Conservation (phyloP, 2,113 vertebrate genomes). For the Myxocyprinus asiaticus region DNA sequence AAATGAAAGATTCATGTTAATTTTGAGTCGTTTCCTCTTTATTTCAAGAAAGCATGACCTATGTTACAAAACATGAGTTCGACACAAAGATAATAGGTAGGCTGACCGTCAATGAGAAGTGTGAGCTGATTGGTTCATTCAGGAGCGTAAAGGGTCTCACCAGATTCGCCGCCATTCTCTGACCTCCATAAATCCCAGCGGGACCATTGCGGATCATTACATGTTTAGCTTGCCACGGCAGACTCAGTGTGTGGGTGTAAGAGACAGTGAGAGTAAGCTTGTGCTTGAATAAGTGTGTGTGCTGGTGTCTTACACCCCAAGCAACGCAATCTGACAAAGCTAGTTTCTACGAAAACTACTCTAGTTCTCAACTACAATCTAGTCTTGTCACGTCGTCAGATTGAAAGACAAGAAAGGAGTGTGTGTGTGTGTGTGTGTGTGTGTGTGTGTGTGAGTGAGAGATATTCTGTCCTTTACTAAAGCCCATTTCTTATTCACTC, state of each 20-base stretch:
- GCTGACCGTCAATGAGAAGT: background rate
- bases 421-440: background rate
- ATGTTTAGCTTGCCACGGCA: conserved; percentile 34
- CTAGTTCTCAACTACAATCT: background rate
- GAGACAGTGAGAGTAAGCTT: background rate
- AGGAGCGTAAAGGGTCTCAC: conserved; percentile 1
- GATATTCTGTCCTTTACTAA: conserved; percentile 40
- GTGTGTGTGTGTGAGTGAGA: background rate
- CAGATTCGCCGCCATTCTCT: background rate
- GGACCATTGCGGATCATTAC: conserved; percentile 43
- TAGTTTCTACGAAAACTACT: conserved; percentile 1
- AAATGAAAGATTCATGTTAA: background rate
- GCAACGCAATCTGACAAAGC: background rate
- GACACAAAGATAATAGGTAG: background rate
- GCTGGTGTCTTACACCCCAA: background rate
- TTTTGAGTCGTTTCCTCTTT: background rate
- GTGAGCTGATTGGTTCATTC: conserved; percentile 12
- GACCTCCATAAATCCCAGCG: conserved; percentile 44
- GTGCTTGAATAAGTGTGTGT: background rate
- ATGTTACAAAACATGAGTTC: conserved; percentile 7
- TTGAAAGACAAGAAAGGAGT: background rate
- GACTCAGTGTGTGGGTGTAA: background rate
- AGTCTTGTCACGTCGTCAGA: background rate
- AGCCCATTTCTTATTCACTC: conserved; percentile 59
- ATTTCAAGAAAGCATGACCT: background rate